Evolutionary conservation across 92 coral and sea anemone genomes (phyloP).

Genomic region (Siderastrea siderea): DNA sequence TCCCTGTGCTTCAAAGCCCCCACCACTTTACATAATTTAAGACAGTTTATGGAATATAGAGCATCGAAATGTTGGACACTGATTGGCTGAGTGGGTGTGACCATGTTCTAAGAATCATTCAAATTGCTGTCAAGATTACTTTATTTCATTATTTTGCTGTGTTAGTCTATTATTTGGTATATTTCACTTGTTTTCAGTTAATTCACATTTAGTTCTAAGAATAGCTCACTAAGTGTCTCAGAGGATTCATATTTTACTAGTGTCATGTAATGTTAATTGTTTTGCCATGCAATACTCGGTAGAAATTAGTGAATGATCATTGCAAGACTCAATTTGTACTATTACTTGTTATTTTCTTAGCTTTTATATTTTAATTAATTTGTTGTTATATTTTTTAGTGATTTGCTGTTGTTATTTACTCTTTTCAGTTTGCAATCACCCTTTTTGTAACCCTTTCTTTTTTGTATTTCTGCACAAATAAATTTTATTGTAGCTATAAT

Average conservation of each 20-base stretch:
- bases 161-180: neutral
- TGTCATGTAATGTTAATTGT: slow-evolving; percentile 11
- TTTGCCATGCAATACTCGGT: slow-evolving; percentile 14
- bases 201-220: slow-evolving; percentile 7
- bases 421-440: slow-evolving; percentile 8
- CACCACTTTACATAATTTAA: no score
- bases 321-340: slow-evolving; percentile 20
- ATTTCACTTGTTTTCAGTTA: slow-evolving; percentile 22
- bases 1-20: no score
- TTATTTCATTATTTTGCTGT: neutral
- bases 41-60: no score
- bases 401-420: slow-evolving; percentile 35
- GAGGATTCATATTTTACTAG: slow-evolving; percentile 14
- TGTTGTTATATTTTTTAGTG: slow-evolving; percentile 1
- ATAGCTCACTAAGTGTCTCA: slow-evolving; percentile 17
- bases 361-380: neutral
- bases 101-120: no score
- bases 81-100: no score
- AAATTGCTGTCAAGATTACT: slow-evolving; percentile 15
- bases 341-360: neutral
- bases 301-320: slow-evolving; percentile 23
- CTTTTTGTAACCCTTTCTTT: neutral
- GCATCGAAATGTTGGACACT: no score
- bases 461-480: slow-evolving; percentile 17
- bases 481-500: neutral